Evolutionary conservation across 2,888 invertebrate genomes (phyloP).

Genomic region (Macrosoma leucophasiata): DNA sequence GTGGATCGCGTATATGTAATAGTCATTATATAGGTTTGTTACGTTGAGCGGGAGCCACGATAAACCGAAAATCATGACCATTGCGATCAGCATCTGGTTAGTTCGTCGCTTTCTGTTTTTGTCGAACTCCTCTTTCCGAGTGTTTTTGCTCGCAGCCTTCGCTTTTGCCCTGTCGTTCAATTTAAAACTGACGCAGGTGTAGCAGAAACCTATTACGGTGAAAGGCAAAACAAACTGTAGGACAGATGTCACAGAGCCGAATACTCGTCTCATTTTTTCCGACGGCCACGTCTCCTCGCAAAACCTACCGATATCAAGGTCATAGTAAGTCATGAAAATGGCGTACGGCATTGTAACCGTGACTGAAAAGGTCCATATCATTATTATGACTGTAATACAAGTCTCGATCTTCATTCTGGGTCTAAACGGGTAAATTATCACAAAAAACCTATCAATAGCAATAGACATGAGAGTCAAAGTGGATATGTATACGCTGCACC

Average conservation of each 20-base stretch:
- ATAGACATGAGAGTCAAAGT: constrained; percentile 97
- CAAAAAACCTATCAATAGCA: constrained; percentile 97
- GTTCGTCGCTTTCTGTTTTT: constrained; percentile 92
- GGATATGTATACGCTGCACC: constrained; percentile 97
- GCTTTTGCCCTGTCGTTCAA: constrained; percentile 88
- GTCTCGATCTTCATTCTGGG: constrained; percentile 93
- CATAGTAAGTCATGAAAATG: constrained; percentile 83
- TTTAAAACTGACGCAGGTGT: constrained; percentile 92
- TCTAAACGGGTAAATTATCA: constrained; percentile 96
- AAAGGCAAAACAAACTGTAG: constrained; percentile 97
- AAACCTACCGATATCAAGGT: constrained; percentile 69
- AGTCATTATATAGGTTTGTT: constrained; percentile 90
- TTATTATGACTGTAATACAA: constrained; percentile 88
- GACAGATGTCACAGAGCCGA: constrained; percentile 90
- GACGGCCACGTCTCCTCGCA: constrained; percentile 96
- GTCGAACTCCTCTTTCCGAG: constrained; percentile 92
- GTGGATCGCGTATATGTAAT: constrained; percentile 81
- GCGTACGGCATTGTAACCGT: constrained; percentile 94
- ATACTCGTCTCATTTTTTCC: constrained; percentile 84
- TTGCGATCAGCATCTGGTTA: constrained; percentile 97
- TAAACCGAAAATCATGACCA: constrained; percentile 97
- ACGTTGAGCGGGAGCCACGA: constrained; percentile 96
- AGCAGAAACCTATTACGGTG: constrained; percentile 94
- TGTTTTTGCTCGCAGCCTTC: constrained; percentile 89
- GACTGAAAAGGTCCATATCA: constrained; percentile 94